Evolutionary conservation across 92 coral and sea anemone genomes (phyloP).

Genomic region (Palythoa grandiflora): DNA sequence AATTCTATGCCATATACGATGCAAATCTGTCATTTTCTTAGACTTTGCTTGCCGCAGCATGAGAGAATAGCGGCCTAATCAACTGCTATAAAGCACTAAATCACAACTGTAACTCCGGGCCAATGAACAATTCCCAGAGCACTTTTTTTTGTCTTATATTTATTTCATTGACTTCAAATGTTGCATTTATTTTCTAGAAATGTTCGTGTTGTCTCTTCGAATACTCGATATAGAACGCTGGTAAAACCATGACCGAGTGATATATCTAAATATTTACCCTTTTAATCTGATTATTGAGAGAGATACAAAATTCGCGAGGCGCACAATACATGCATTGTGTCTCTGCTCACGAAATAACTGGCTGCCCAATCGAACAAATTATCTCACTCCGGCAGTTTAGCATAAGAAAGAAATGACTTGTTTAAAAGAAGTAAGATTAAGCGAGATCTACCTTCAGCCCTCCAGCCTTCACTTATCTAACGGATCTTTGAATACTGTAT

Average conservation of each 20-base stretch:
- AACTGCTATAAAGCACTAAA: not conserved
- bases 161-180: not conserved
- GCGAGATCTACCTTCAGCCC: not conserved
- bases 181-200: not conserved
- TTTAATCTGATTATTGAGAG: conserved; percentile 44
- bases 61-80: conserved; percentile 13
- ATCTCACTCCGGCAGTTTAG: not conserved
- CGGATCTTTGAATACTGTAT: conserved; percentile 26
- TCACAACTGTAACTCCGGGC: conserved; percentile 20
- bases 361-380: not conserved
- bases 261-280: conserved; percentile 44
- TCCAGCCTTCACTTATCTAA: conserved; percentile 20
- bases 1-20: conserved; percentile 34
- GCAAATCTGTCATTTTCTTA: conserved; percentile 7
- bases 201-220: not conserved
- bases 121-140: not conserved
- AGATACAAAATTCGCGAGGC: conserved; percentile 40
- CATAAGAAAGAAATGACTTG: not conserved
- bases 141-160: not conserved
- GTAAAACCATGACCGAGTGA: conserved; percentile 1
- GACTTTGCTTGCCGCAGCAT: conserved; percentile 8
- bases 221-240: not conserved
- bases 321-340: conserved; percentile 3
- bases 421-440: not conserved
- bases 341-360: conserved; percentile 2